A percentile compares a stretch with the other conserved stretches of the same genome.
Conservation (phyloP, 2,797 vertebrate genomes). For the Spinus pinus region DNA sequence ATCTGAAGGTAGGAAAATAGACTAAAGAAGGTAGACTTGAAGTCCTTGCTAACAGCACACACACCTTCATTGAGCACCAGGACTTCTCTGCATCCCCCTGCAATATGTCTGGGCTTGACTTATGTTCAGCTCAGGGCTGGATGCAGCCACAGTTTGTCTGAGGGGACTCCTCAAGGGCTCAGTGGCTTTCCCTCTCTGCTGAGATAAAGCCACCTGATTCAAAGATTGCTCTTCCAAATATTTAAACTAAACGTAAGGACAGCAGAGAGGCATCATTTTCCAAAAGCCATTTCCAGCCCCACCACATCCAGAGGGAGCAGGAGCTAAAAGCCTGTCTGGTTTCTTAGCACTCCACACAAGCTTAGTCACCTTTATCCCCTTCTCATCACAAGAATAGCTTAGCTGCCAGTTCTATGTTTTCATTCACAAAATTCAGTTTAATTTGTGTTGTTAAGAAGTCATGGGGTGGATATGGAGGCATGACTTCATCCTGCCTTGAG, state of each 20-base stretch:
- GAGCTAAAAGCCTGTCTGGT: background rate
- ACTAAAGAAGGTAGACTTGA: background rate
- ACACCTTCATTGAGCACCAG: background rate
- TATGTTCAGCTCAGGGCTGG: background rate
- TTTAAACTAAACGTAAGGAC: background rate
- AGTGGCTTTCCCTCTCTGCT: background rate
- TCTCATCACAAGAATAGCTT: background rate
- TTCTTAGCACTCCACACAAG: background rate
- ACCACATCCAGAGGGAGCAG: background rate
- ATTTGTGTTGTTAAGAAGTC: background rate
- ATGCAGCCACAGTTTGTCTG: background rate
- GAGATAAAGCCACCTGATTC: background rate
- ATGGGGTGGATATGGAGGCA: background rate
- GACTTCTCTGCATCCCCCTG: background rate
- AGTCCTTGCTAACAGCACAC: background rate
- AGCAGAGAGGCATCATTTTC: background rate
- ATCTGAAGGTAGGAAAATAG: background rate
- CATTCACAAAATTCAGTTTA: background rate
- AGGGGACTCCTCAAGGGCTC: background rate
- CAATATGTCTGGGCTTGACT: background rate
- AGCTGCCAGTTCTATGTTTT: background rate
- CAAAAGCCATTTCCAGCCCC: background rate
- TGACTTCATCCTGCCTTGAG: background rate
- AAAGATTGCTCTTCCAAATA: background rate
- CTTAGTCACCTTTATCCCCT: background rate